Evolutionary conservation across 2,797 vertebrate species (phyloP).

Genomic region (Melanotaenia maccullochi): DNA sequence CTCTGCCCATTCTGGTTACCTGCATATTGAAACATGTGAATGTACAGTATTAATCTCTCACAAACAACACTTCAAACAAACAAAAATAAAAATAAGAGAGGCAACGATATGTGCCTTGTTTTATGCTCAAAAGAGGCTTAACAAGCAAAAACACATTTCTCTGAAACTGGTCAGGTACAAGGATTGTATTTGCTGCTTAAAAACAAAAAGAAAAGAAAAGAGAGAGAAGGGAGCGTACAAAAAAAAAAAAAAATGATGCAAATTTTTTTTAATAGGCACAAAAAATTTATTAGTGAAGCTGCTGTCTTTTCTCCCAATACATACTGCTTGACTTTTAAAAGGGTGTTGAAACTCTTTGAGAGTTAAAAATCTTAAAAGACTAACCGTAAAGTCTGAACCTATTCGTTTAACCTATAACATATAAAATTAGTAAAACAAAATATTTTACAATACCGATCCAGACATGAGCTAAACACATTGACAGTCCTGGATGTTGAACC

Average conservation of each 20-base stretch:
- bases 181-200: too few species aligned
- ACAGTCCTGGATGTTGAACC: background rate
- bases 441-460: background rate
- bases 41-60: background rate
- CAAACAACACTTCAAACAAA: background rate
- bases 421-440: background rate
- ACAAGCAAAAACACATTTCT: background rate
- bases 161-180: background rate
- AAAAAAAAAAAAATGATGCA: too few species aligned
- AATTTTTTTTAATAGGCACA: too few species aligned
- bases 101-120: background rate
- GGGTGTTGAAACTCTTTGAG: too few species aligned
- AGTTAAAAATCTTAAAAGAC: too few species aligned
- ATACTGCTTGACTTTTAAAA: too few species aligned
- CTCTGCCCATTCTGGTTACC: background rate
- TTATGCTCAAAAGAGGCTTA: background rate
- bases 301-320: too few species aligned
- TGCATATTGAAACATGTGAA: background rate
- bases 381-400: background rate
- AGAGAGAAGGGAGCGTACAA: too few species aligned
- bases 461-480: background rate
- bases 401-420: background rate
- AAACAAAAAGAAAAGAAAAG: too few species aligned
- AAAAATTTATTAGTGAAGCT: too few species aligned
- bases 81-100: background rate